Percentiles rank a stretch among this genome's conserved stretches.
phyloP scores from a whole-genome alignment of 2,113 vertebrate species.

The Anarhynchus alexandrinus region DNA sequence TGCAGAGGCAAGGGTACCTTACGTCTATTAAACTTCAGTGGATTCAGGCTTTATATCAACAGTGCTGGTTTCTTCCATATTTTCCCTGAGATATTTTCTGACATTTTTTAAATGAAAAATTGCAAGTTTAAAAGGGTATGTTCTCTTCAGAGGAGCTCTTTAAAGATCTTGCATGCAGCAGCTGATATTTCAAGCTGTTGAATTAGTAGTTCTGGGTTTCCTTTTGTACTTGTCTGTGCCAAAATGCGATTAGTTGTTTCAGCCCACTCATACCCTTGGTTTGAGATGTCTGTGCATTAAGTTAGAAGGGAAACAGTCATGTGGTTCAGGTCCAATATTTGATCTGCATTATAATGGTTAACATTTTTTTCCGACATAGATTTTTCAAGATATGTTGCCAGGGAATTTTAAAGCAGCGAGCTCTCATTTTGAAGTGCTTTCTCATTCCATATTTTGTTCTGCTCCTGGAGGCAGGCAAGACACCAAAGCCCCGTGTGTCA shows the following conservation, averaged over 20 bases:
- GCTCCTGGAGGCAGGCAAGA: background rate
- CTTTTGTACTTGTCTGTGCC: conserved; percentile 61
- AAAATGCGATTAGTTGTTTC: conserved; percentile 65
- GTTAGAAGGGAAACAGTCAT: conserved; percentile 37
- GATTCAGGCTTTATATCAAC: background rate
- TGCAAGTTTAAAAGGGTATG: conserved; percentile 48
- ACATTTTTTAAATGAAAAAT: conserved; percentile 36
- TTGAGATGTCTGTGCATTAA: conserved; percentile 51
- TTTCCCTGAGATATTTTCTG: conserved; percentile 43
- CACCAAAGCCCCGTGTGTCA: background rate
- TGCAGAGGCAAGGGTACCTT: background rate
- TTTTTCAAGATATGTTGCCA: conserved; percentile 10
- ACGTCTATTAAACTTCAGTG: background rate
- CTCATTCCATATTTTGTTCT: conserved; percentile 19
- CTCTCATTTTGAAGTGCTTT: conserved; percentile 18
- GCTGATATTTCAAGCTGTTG: conserved; percentile 70
- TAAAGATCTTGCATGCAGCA: conserved; percentile 51
- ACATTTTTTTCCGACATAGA: background rate
- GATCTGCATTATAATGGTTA: conserved; percentile 17
- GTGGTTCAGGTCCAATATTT: conserved; percentile 31
- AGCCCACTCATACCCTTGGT: conserved; percentile 63
- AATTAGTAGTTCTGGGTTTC: conserved; percentile 62
- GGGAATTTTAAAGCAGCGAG: background rate
- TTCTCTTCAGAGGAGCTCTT: conserved; percentile 53
- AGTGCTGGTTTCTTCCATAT: conserved; percentile 1